Evolutionary conservation across 2,888 invertebrate genomes (phyloP), one percentile per base, ranked within the genome.

Genomic region (Hyalella azteca): DNA sequence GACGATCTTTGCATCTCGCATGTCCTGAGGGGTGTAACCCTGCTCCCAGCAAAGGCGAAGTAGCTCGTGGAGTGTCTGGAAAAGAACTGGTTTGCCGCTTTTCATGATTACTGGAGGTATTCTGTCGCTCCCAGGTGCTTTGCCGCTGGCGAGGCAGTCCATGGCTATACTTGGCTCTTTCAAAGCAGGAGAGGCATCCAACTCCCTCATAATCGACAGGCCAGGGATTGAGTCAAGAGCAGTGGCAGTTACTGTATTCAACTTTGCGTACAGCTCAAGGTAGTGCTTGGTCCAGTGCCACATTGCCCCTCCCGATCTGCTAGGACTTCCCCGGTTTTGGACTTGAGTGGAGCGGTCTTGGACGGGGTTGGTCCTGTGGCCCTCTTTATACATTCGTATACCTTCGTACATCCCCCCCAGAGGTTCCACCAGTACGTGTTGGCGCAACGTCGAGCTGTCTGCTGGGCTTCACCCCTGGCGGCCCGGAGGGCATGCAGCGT

Each of bases 101-200:
- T 79, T 79, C 36, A 77, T 15, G 50, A 79, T 54, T 1, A 76
- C 79, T 50, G 54, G 11, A 32, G 79, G 79, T 22, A 79, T 79
- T 36, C 76, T 29, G 49, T 79, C 73, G 9, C 2, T 26, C 13
- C 77, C 80, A 60, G 80, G 80, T 19, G 80, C 59, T 39, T 75
- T 79, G 26, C 79, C 79, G 41, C 19, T 50, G 2, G 79, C 39
- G 19, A 79, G 45, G 26, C 13, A 9, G 22, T 39, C 39, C 7
- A 79, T 75, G 75, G 79, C 54, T 15, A 50, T 73, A 26, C 75
- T 54, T n/a, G 7, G 75, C 32, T 79, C 79, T 26, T 79, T 76
- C 7, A 32, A 9, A 40, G 40, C 11, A 9, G 76, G 76, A 40
- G 19, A 9, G 22, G 3, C 54, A 32, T 79, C 73, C 13, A 79